Evolutionary conservation across 1,140 invertebrate species (phyloP).

Genomic region (Drosophila chauvacae): DNA sequence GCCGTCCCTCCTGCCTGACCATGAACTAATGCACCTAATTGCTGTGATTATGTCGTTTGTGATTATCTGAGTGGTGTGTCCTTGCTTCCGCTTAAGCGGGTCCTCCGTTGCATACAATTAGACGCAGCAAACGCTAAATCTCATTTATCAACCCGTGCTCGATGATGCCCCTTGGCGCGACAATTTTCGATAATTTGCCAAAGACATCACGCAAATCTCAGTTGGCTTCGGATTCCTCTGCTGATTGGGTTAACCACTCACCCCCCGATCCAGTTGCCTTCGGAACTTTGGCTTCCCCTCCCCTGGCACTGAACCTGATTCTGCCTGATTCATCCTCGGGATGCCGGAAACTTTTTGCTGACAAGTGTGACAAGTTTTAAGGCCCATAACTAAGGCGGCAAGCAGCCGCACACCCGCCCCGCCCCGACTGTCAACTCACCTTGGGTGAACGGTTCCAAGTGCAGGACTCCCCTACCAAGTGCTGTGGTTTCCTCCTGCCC

Average conservation of each 20-base stretch:
- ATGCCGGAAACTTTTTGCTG: slow-evolving; percentile 55
- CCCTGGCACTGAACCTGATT: not conserved
- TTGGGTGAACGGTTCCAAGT: slow-evolving; percentile 41
- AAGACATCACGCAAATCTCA: slow-evolving; percentile 28
- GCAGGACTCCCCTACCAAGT: slow-evolving; percentile 29
- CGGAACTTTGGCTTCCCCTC: slow-evolving; percentile 23
- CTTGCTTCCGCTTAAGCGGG: slow-evolving; percentile 1
- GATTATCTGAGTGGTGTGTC: slow-evolving; percentile 59
- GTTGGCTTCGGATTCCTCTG: not conserved
- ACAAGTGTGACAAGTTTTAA: slow-evolving; percentile 79
- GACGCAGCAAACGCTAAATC: slow-evolving; percentile 59
- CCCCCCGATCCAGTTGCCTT: not conserved
- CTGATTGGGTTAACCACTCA: slow-evolving; percentile 35
- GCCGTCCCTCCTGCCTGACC: slow-evolving; percentile 37
- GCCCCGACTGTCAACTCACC: slow-evolving; percentile 16
- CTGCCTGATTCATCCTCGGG: slow-evolving; percentile 15
- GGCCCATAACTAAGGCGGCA: slow-evolving; percentile 61
- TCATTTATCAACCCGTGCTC: slow-evolving; percentile 66
- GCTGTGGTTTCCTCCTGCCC: slow-evolving; percentile 54
- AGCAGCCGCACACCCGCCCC: slow-evolving; percentile 8
- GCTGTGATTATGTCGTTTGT: slow-evolving; percentile 73
- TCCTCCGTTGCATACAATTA: slow-evolving; percentile 64
- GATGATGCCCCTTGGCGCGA: slow-evolving; percentile 1
- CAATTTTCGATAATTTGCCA: slow-evolving; percentile 54
- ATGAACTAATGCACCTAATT: slow-evolving; percentile 76